Percentiles rank a stretch among this genome's conserved stretches.
phyloP scores from a whole-genome alignment of 2,888 invertebrate species.

The Tortrix viridana region DNA sequence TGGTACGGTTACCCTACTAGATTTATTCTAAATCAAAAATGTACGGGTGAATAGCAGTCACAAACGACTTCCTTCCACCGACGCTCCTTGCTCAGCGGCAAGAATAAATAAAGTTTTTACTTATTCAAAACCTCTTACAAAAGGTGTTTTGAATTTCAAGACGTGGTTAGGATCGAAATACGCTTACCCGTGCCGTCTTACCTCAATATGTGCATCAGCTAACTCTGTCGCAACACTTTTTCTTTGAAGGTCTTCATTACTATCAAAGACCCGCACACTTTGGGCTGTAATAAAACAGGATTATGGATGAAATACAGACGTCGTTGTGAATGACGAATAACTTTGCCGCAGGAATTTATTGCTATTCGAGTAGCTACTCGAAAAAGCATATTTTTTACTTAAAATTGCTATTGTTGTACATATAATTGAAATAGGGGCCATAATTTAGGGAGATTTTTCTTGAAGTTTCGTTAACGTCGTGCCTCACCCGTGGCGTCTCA shows the following conservation, averaged over 20 bases:
- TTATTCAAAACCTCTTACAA: slow-evolving; percentile 43
- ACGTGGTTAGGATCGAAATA: slow-evolving; percentile 31
- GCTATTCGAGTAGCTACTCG: not conserved
- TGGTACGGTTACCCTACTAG: not conserved
- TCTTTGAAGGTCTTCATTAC: slow-evolving; percentile 1
- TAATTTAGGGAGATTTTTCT: slow-evolving; percentile 16
- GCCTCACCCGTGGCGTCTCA: slow-evolving; percentile 26
- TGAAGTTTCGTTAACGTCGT: slow-evolving; percentile 26
- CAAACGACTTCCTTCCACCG: not conserved
- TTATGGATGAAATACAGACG: slow-evolving; percentile 7
- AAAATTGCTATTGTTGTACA: not conserved
- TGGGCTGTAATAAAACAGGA: slow-evolving; percentile 3
- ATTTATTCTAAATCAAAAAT: not conserved
- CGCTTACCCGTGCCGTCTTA: slow-evolving; percentile 10
- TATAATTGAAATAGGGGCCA: slow-evolving; percentile 7
- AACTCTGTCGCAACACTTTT: not conserved
- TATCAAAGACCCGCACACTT: slow-evolving; percentile 1
- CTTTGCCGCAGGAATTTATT: slow-evolving; percentile 1
- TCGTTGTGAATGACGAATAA: slow-evolving; percentile 2
- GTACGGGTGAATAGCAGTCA: not conserved
- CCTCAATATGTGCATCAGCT: slow-evolving; percentile 9
- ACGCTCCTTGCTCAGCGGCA: not conserved
- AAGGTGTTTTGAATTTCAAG: slow-evolving; percentile 45
- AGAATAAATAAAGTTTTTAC: slow-evolving; percentile 41
- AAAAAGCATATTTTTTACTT: no score